These are phyloP conservation scores for Polymixis flavicincta DNA, from an alignment of 2,888 invertebrate genomes.

Conservation along the genomic window DNA sequence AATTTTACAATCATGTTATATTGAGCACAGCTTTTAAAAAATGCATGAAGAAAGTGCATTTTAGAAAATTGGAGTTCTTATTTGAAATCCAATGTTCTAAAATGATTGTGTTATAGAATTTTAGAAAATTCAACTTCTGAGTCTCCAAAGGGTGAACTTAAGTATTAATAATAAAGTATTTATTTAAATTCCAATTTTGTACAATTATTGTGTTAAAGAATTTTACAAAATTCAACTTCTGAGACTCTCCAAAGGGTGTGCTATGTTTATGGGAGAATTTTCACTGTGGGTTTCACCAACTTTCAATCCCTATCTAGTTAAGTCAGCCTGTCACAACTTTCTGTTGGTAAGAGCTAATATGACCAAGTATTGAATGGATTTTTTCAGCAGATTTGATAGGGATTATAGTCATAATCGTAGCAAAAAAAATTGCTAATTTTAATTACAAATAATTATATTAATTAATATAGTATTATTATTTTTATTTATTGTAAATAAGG, in stretches of 20 bases:
- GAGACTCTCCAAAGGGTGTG: background rate
- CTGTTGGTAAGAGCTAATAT: background rate
- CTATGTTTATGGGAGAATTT: background rate
- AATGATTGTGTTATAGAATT: background rate
- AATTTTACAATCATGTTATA: background rate
- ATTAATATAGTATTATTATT: too few relatives aligned
- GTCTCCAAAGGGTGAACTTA: background rate
- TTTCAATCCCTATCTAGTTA: background rate
- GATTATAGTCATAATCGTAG: background rate
- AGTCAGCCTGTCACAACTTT: background rate
- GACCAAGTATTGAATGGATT: background rate
- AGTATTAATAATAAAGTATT: background rate
- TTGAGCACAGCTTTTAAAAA: slow-evolving; percentile 11
- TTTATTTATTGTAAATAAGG: too few relatives aligned
- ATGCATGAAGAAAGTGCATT: background rate
- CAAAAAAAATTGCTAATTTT: too few relatives aligned
- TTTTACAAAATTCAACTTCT: background rate
- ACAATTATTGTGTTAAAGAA: too few relatives aligned
- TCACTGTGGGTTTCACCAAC: background rate
- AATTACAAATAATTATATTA: too few relatives aligned
- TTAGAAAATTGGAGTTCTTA: background rate
- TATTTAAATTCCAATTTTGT: background rate
- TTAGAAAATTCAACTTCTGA: background rate
- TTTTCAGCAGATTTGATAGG: background rate
- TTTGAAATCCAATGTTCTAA: background rate